Evolutionary conservation across 2,797 vertebrate species (phyloP), one percentile per base, ranked within the genome.

Genomic region (Erpetoichthys calabaricus): DNA sequence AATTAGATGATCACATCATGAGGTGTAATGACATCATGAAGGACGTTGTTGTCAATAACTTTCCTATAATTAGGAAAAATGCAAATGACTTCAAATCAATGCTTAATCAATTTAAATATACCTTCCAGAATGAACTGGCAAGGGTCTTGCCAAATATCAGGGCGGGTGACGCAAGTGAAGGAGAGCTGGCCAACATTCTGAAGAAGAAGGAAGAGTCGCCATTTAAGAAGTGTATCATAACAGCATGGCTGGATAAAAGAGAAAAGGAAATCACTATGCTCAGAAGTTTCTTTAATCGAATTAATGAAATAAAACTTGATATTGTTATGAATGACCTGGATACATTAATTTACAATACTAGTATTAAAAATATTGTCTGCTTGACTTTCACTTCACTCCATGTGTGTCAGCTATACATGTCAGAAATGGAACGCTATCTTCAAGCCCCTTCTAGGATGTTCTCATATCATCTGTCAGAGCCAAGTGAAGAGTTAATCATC

Each of bases 371-470:
- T n/a, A 59, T 51, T 5, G 6, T 76, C 5, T 67, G 59, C 53
- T 66, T 43, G 2, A 25, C 55, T 53, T 75, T 67, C 55, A 59
- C 72, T 64, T 67, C 68, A 7, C 55, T 58, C 50, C 57, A 60
- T 2, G 2, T 43, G 1, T 53, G 63, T 7, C 70, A 64, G 49
- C 65, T 62, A 5, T 70, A 75, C 0, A 69, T 79, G 5, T 72
- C 63, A 50, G 60, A 67, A 6, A 64, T 79, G 7, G 57, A 71
- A 54, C 73, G 66, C 43, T 71, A 71, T 53, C 64, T 80, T 41
- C 61, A 47, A 57, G 61, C 53, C 3, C 1, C 25, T 25, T 25
- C 25, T 1, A 0, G 45, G 7, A 3, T 4, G 3, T 8, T 42
- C 3, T 53, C 3, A 5, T 25, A 25, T 25, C 25, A 25, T 25